These are phyloP conservation scores for Hestina assimilis DNA, from an alignment of 1,140 invertebrate genomes.

Conservation along the genomic window DNA sequence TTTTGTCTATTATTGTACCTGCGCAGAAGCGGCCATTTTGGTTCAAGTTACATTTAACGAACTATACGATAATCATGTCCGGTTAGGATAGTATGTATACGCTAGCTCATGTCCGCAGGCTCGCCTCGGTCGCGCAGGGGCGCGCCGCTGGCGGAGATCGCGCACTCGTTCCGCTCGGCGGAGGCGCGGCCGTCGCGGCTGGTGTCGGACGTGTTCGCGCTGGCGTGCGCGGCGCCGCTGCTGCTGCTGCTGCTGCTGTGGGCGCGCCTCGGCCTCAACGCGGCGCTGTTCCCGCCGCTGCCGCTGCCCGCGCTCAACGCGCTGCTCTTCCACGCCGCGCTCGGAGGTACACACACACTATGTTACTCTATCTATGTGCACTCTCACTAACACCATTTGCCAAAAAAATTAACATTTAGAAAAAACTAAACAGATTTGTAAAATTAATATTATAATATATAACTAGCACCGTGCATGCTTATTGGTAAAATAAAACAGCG, in stretches of 20 bases:
- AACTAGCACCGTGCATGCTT: no score
- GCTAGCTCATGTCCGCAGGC: not conserved
- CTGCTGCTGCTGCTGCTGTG: conserved; percentile 92
- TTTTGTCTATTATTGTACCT: no score
- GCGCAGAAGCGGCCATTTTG: no score
- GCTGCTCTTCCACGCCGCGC: conserved; percentile 91
- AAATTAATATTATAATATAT: no score
- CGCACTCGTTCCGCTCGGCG: conserved; percentile 94
- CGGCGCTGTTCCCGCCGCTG: conserved; percentile 89
- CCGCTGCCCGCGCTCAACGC: conserved; percentile 86
- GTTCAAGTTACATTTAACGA: no score
- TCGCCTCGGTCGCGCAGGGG: conserved; percentile 31
- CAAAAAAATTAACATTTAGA: no score
- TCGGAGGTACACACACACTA: conserved; percentile 73
- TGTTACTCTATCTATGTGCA: no score
- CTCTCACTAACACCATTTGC: no score
- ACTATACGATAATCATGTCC: no score
- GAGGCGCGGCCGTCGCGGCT: conserved; percentile 92
- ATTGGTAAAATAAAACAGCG: no score
- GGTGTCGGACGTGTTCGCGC: conserved; percentile 95
- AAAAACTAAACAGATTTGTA: no score
- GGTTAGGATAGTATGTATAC: no score
- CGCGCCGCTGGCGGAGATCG: conserved; percentile 90
- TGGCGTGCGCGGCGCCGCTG: conserved; percentile 89
- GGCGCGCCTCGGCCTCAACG: conserved; percentile 93